phyloP scores from a whole-genome alignment of 2,113 vertebrate genomes.

The Pitta sordida region DNA sequence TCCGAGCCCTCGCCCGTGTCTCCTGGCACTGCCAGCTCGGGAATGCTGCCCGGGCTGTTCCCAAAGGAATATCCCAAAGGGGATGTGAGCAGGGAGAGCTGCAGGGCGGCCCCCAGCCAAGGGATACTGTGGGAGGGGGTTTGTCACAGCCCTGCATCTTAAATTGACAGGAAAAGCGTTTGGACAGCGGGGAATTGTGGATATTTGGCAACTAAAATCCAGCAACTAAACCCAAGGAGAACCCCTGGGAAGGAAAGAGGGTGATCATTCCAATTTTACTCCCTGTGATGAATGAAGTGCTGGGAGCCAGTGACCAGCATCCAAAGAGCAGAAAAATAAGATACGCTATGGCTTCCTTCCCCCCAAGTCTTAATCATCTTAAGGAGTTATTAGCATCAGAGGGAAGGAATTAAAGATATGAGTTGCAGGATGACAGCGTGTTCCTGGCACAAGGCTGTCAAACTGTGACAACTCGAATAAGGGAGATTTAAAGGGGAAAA shows the following conservation, averaged over 20 bases:
- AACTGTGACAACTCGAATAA: not conserved
- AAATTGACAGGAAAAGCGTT: not conserved
- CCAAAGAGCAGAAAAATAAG: not conserved
- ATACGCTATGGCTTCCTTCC: not conserved
- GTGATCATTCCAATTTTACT: not conserved
- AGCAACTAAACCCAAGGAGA: not conserved
- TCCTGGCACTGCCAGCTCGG: not conserved
- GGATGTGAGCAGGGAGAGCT: not conserved
- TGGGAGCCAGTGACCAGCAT: not conserved
- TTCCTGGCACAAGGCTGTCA: conserved; percentile 20
- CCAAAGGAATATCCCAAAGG: not conserved
- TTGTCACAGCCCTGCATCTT: fast-evolving
- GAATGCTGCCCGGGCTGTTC: not conserved
- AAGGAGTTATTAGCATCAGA: conserved; percentile 47
- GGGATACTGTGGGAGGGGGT: not conserved
- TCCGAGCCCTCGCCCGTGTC: not conserved
- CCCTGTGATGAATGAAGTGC: not conserved
- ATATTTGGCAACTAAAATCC: not conserved
- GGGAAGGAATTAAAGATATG: conserved; percentile 44
- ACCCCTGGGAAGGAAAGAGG: not conserved
- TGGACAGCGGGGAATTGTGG: fast-evolving
- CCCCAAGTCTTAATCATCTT: conserved; percentile 15
- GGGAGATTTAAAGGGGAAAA: not conserved
- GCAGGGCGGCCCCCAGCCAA: not conserved
- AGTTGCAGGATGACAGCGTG: conserved; percentile 9